Base-by-base conservation (phyloP, 2,888 invertebrate genomes). In the Nephrotoma flavescens region DNA sequence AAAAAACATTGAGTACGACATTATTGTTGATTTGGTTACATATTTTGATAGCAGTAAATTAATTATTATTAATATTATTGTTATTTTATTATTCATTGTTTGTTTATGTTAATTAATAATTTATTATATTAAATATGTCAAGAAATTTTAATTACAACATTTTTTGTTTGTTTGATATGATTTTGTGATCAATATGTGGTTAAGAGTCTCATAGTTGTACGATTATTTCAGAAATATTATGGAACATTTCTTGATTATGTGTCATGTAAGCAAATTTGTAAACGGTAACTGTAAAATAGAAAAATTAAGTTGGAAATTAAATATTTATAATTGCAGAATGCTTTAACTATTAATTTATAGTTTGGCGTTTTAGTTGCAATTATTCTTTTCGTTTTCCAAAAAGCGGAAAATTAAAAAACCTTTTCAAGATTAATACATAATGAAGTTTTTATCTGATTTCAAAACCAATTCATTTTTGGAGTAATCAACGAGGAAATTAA, bases 1-100 rank as follows among this genome's bases (percentile, higher is more conserved):
- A 15, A 84, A 84, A n/a, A 42, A 84, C 84, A 84, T 84, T 84
- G 84, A 84, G 42, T 84, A 84, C n/a, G 84, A 84, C 84, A 84
- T 84, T 42, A 84, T 41, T 2, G 84, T 84, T 42, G 84, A 84
- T 84, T 84, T 84, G 6, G 84, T 84, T 42, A 84, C 84, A 84
- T 84, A 84, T 84, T 84, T 84, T 42, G 84, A 84, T 12, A 84
- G 15, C 84, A 41, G 12, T 15, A 84, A 42, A 84, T 84, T 84
- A 42, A 84, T 84, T 84, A 84, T 42, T 6, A 84, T 41, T 84
- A 84, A 84, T 9, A 84, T 84, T 15, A 84, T 42, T 84, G 84
- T 84, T 42, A 84, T 41, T 84, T 84, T 84, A 84, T 84, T 84
- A 84, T 42, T 84, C 84, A 84, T 84, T 84, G 41, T 84, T 84